Conservation (phyloP, 1,140 invertebrate species). For the Cheumatopsyche charites region DNA sequence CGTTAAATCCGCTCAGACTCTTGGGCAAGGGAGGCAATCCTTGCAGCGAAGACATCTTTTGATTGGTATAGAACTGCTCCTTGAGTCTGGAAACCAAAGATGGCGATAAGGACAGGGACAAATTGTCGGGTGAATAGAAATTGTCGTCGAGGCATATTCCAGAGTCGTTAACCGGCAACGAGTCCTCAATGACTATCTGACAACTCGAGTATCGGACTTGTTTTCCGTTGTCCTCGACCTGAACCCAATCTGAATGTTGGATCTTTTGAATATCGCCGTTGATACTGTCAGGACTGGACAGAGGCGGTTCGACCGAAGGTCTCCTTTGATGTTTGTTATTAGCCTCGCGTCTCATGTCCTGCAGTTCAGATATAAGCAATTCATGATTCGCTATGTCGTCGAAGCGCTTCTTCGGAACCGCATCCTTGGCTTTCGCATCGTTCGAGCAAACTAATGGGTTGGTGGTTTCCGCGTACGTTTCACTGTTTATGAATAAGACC, state of each 20-base stretch:
- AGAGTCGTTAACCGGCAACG: slow-evolving; percentile 43
- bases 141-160: slow-evolving; percentile 46
- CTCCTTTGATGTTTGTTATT: slow-evolving; percentile 52
- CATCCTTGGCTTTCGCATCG: slow-evolving; percentile 42
- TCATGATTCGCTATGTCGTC: slow-evolving; percentile 66
- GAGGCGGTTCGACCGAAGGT: slow-evolving; percentile 48
- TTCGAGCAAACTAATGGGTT: slow-evolving; percentile 24
- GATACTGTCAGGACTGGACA: slow-evolving; percentile 46
- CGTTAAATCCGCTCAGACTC: slow-evolving; percentile 79
- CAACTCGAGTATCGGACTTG: slow-evolving; percentile 57
- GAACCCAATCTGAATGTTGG: slow-evolving; percentile 58
- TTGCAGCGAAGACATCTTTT: slow-evolving; percentile 72
- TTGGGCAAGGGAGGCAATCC: slow-evolving; percentile 83
- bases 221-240: slow-evolving; percentile 53
- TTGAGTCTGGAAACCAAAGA: slow-evolving; percentile 58
- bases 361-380: slow-evolving; percentile 64
- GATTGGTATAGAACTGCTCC: slow-evolving; percentile 63
- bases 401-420: slow-evolving; percentile 51
- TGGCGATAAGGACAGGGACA: slow-evolving; percentile 41
- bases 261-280: slow-evolving; percentile 51
- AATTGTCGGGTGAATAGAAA: slow-evolving; percentile 40
- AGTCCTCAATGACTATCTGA: slow-evolving; percentile 56
- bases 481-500: slow-evolving; percentile 45
- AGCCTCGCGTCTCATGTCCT: slow-evolving; percentile 61
- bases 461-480: slow-evolving; percentile 27